These are phyloP conservation scores for Hybognathus amarus DNA, from an alignment of 2,797 vertebrate species.

Conservation along the genomic window DNA sequence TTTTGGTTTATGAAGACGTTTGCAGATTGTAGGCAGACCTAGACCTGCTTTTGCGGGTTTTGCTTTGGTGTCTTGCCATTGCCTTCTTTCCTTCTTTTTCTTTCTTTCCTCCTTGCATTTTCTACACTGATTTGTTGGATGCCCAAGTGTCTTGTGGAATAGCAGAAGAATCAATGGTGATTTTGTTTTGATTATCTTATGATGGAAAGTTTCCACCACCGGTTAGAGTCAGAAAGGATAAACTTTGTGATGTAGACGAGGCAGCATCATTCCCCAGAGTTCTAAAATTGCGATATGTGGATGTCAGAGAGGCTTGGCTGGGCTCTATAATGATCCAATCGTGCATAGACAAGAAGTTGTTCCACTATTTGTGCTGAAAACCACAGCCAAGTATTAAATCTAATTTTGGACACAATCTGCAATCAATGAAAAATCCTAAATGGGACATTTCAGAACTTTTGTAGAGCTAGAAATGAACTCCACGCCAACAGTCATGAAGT, in stretches of 20 bases:
- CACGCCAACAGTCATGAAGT: background rate
- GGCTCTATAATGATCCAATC: conserved; percentile 11
- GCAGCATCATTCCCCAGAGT: conserved; percentile 32
- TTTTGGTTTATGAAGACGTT: background rate
- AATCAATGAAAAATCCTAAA: conserved; percentile 45
- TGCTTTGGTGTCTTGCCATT: no score
- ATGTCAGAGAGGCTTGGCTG: conserved; percentile 38
- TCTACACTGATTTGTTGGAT: background rate
- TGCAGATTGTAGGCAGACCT: background rate
- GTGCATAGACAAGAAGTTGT: conserved; percentile 32
- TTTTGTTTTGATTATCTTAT: conserved; percentile 19
- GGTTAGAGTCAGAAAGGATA: conserved; percentile 29
- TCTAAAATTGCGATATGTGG: conserved; percentile 29
- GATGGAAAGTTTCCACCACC: conserved; percentile 14
- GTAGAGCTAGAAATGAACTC: conserved; percentile 32
- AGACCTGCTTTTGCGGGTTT: no score
- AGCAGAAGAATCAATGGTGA: conserved; percentile 13
- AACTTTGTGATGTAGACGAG: conserved; percentile 34
- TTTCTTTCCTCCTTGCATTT: background rate
- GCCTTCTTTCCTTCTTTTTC: background rate
- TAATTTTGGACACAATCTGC: conserved; percentile 36
- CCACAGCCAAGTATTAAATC: conserved; percentile 42
- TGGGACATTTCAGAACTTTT: conserved; percentile 23
- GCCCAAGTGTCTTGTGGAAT: conserved; percentile 6
- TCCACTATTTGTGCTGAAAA: conserved; percentile 27